These are phyloP conservation scores for Apis dorsata DNA, from an alignment of 1,140 invertebrate species.

Conservation along the genomic window DNA sequence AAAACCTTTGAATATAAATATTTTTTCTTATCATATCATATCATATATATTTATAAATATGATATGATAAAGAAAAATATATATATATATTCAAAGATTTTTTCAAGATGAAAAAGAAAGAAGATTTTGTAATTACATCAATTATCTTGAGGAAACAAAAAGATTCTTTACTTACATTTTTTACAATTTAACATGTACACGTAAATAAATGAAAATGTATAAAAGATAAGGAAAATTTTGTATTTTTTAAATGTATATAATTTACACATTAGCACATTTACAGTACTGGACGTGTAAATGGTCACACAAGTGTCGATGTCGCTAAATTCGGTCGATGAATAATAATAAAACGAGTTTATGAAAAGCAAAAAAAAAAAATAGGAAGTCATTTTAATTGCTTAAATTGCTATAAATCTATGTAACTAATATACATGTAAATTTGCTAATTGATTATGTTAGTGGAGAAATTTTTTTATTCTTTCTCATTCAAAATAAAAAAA, in stretches of 20 bases:
- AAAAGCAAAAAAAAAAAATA: conserved; percentile 19
- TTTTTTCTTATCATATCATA: too few relatives aligned
- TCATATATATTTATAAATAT: neutral
- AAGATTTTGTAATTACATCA: neutral
- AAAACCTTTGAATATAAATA: too few relatives aligned
- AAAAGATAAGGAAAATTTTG: neutral
- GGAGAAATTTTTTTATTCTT: neutral
- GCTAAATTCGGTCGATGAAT: conserved; percentile 20
- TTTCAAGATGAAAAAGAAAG: neutral
- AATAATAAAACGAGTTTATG: neutral
- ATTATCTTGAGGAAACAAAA: too few relatives aligned
- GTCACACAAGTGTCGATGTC: conserved; percentile 43
- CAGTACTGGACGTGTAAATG: neutral
- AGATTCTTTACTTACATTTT: neutral
- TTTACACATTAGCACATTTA: neutral
- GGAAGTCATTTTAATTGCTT: neutral
- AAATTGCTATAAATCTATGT: conserved; percentile 9
- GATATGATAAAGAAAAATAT: too few relatives aligned
- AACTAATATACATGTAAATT: neutral
- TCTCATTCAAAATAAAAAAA: neutral
- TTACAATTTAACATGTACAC: too few relatives aligned
- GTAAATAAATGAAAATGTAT: neutral
- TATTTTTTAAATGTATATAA: neutral
- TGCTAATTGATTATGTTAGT: neutral
- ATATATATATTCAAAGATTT: neutral